Evolutionary conservation across 2,888 invertebrate species (phyloP), one percentile per base, ranked within the genome.

Genomic region (Marasmarcha lunaedactyla): DNA sequence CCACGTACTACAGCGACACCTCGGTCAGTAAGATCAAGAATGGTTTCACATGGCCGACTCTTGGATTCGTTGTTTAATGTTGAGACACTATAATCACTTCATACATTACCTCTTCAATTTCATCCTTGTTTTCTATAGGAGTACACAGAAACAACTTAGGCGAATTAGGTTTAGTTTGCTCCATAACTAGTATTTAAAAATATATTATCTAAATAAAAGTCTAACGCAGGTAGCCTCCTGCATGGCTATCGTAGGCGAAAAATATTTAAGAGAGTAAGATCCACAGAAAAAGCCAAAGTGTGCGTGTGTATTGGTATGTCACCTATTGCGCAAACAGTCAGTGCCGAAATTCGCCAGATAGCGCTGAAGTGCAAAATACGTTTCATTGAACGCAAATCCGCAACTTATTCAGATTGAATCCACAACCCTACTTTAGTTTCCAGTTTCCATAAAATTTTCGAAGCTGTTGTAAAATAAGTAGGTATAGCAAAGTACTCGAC

Each of bases 71-170:
- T 79, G 78, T 81, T 77, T 68, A 54, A 63, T 79, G 78, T 81
- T 77, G 68, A 54, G 64, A 76, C 77, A 77, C 63, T 68, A 58
- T 67, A 56, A 70, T n/a, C n/a, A 69, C 65, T 83, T 70, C 62
- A 68, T 71, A 83, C 71, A 61, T 87, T 90, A 94, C 94, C 93
- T 94, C 94, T 76, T 94, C 94, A 73, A 91, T 87, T 78, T 94
- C 94, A 86, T 94, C 94, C 89, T 90, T 92, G 86, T 89, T 90
- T 87, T 94, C 94, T 74, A 94, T 90, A 68, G 89, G 87, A 69
- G 91, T 89, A 73, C 90, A 90, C 85, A 89, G 85, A 85, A 93
- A 92, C 83, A 94, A 86, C 85, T 90, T 91, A 65, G 91, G 90
- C 66, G 84, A 71, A 76, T 74, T 79, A 67, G 73, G 71, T 83